phyloP scores from a whole-genome alignment of 2,888 invertebrate genomes.

The Scaptomyza polygonia region DNA sequence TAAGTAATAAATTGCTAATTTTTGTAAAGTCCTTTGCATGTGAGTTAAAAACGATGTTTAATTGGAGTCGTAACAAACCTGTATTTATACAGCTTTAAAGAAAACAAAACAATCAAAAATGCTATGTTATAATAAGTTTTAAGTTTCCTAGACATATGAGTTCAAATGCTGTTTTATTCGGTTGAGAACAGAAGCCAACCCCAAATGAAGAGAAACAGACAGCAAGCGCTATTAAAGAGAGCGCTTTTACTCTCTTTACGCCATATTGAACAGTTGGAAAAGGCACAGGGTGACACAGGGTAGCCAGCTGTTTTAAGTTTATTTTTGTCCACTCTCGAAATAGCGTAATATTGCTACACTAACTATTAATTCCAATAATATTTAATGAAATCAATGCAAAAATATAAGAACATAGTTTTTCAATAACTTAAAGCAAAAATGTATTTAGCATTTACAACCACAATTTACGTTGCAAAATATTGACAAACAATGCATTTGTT shows the following conservation, averaged over 20 bases:
- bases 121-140: not conserved
- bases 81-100: no score
- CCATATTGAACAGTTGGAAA: not conserved
- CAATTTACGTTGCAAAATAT: constrained; percentile 23
- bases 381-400: not conserved
- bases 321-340: not conserved
- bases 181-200: constrained; percentile 14
- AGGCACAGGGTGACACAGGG: constrained; percentile 45
- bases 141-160: not conserved
- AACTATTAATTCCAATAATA: no score
- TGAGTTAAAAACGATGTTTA: no score
- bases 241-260: constrained; percentile 32
- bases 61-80: no score
- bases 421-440: not conserved
- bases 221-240: constrained; percentile 34
- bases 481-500: constrained; percentile 51
- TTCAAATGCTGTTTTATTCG: no score
- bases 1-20: no score
- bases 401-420: not conserved
- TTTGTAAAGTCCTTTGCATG: no score
- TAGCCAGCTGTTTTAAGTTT: constrained; percentile 11
- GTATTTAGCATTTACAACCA: not conserved
- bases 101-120: not conserved
- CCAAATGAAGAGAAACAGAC: constrained; percentile 36
- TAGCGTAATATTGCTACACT: not conserved